Evolutionary conservation across 2,113 vertebrate genomes (phyloP), one percentile per base, ranked within the genome.

Genomic region (Pandion haliaetus): DNA sequence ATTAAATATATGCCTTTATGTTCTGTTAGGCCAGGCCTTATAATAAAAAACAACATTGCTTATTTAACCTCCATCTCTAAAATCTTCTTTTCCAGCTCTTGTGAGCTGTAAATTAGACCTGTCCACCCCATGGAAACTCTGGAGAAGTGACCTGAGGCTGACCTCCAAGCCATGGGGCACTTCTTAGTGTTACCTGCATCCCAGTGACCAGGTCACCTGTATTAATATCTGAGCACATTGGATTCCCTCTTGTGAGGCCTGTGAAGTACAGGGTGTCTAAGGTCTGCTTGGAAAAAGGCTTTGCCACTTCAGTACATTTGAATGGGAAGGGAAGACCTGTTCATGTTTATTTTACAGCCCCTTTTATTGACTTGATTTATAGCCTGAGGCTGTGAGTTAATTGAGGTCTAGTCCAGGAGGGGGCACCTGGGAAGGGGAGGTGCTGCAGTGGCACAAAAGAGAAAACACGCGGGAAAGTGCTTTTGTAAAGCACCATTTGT

Each of bases 341-440:
- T 94, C 89, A 16, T 98, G 98, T 99, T 99, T 98, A 98, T 98
- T 98, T 98, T 98, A 97, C 98, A 98, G 97, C 95, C 93, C 93
- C 95, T 96, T 97, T 97, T 98, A 97, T 97, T 98, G 98, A 94
- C 96, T 98, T 98, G 98, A 99, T 99, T 98, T 98, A 98, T 98
- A 97, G 98, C 99, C 98, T 62, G 86, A 94, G 98, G 98, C 98
- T 90, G 97, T 89, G 96, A 98, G 98, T 98, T 98, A 98, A 99
- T 99, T 98, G 98, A 97, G 93, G 97, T 95, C 94, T 94, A 96
- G 83, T 81, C 96, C 94, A 83, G 94, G 91, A 97, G 86, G 96
- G 97, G 98, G 98, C 98, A 99, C 90, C 97, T 98, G 97, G 63
- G 69, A 82, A 97, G 86, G 95, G 88, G 95, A 77, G 87, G 74